Evolutionary conservation across 2,113 vertebrate species (phyloP).

Genomic region (Coptodon rendalli): DNA sequence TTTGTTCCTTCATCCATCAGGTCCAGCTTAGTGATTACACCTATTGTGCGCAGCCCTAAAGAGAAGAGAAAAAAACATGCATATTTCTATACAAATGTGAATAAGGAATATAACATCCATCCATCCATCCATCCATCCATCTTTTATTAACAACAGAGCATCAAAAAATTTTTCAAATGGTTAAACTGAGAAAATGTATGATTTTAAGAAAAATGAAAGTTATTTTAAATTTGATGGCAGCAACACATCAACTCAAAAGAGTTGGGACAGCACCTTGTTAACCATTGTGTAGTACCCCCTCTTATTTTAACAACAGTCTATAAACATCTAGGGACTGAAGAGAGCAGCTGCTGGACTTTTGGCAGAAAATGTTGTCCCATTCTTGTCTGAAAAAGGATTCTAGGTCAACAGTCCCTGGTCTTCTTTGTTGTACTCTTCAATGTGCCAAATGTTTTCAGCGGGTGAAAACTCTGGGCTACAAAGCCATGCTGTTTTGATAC

Average conservation of each 20-base stretch:
- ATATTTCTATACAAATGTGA: neutral
- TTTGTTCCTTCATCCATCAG: conserved; percentile 93
- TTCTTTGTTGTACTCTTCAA: neutral
- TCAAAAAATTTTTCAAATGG: fast-evolving
- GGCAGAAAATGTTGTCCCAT: neutral
- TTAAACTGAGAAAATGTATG: neutral
- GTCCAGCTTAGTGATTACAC: conserved; percentile 92
- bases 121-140: neutral
- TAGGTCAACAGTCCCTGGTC: neutral
- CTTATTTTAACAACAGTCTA: neutral
- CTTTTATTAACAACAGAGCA: neutral
- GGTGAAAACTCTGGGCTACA: neutral
- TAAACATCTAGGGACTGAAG: neutral
- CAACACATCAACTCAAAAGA: neutral
- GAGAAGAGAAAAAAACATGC: neutral
- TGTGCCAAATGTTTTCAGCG: neutral
- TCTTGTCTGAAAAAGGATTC: neutral
- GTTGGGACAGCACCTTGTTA: neutral
- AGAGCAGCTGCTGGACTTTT: neutral
- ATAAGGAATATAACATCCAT: neutral
- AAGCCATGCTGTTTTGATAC: neutral
- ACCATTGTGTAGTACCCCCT: neutral
- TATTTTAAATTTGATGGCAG: neutral
- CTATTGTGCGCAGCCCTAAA: conserved; percentile 86
- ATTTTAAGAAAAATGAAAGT: neutral